Evolutionary conservation across 1,140 invertebrate species (phyloP).

Genomic region (Leptopilina clavipes): DNA sequence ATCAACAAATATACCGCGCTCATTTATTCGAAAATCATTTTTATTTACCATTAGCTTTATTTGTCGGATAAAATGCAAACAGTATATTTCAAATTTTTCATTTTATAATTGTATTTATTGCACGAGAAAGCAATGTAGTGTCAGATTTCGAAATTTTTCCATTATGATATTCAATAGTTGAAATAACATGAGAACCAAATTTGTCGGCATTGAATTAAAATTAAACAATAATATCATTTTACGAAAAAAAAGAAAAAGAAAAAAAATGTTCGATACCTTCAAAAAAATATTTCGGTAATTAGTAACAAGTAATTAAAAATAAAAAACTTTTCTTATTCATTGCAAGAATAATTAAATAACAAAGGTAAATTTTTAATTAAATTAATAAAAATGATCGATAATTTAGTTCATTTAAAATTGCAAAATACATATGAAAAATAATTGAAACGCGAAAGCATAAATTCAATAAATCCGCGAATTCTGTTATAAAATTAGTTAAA

Average conservation of each 20-base stretch:
- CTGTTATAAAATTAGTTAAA: neutral
- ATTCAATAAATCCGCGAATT: neutral
- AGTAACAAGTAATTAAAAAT: too few relatives aligned
- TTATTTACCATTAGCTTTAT: neutral
- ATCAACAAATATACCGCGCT: neutral
- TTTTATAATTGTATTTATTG: conserved; percentile 16
- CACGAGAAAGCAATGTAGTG: conserved; percentile 8
- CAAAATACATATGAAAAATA: neutral
- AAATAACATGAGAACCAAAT: neutral
- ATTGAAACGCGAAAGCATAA: neutral
- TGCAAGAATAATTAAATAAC: too few relatives aligned
- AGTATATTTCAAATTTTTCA: neutral
- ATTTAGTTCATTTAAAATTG: neutral
- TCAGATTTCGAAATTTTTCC: conserved; percentile 11
- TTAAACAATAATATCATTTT: conserved; percentile 20
- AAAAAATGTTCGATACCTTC: too few relatives aligned
- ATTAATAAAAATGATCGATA: neutral
- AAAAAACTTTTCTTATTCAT: too few relatives aligned
- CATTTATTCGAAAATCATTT: neutral
- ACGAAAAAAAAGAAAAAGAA: too few relatives aligned
- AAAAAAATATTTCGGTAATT: too few relatives aligned
- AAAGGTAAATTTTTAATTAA: neutral
- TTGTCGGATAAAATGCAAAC: neutral
- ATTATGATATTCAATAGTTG: conserved; percentile 4
- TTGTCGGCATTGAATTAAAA: conserved; percentile 2